Percentiles rank a stretch among this genome's conserved stretches.
Evolutionary conservation across 2,888 invertebrate species (phyloP).

Genomic region (Drosophila kuntzei): DNA sequence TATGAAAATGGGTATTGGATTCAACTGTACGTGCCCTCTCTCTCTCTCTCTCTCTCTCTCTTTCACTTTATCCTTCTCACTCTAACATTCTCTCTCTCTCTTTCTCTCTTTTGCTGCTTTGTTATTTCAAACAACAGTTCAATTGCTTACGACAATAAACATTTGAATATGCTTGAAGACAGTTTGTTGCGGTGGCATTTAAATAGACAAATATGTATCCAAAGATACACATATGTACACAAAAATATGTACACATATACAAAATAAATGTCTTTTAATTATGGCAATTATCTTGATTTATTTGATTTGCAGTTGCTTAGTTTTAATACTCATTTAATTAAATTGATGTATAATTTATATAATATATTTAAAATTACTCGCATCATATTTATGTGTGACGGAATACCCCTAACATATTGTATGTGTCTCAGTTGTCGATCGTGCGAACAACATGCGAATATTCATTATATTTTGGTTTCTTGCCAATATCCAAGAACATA

Average conservation of each 20-base stretch:
- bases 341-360: not conserved
- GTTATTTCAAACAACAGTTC: constrained; percentile 46
- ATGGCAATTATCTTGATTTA: constrained; percentile 12
- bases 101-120: not conserved
- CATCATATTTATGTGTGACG: not conserved
- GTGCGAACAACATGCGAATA: constrained; percentile 12
- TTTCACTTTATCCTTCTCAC: not conserved
- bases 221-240: not conserved
- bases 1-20: constrained; percentile 45
- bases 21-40: not conserved
- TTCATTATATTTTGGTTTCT: constrained; percentile 45
- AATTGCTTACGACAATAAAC: constrained; percentile 45
- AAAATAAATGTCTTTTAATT: constrained; percentile 22
- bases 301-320: constrained; percentile 6
- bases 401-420: not conserved
- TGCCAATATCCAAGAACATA: constrained; percentile 44
- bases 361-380: too few relatives aligned
- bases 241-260: not conserved
- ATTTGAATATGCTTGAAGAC: constrained; percentile 29
- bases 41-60: not conserved
- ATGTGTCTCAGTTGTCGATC: constrained; percentile 2
- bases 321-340: not conserved
- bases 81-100: too few relatives aligned
- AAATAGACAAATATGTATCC: not conserved
- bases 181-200: constrained; percentile 17